Conservation (phyloP, 2,797 vertebrate genomes). For the Echeneis naucrates region DNA sequence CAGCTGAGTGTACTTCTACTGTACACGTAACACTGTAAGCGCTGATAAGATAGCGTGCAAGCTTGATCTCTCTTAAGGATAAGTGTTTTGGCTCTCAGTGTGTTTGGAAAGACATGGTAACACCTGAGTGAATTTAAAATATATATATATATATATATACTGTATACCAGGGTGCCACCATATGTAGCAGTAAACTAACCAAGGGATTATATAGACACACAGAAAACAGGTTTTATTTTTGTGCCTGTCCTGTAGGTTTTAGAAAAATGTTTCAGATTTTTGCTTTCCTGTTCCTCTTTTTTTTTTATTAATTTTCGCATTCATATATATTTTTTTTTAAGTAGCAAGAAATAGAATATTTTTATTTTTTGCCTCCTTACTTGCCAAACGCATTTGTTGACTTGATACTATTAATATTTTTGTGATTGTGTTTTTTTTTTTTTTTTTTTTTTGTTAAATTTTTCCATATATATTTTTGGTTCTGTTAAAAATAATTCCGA, state of each 20-base stretch:
- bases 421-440: not conserved
- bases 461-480: too few species aligned
- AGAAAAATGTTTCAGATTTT: not conserved
- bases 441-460: too few species aligned
- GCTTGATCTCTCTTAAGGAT: constrained; percentile 81
- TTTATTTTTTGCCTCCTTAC: not conserved
- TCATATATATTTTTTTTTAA: not conserved
- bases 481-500: not conserved
- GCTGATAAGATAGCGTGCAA: constrained; percentile 80
- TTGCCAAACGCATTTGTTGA: not conserved
- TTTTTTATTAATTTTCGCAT: not conserved
- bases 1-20: constrained; percentile 75
- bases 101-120: constrained; percentile 72
- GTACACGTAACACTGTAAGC: constrained; percentile 69
- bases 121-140: constrained; percentile 63
- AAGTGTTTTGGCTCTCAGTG: constrained; percentile 74
- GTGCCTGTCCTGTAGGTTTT: constrained; percentile 1
- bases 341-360: not conserved
- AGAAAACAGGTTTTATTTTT: constrained; percentile 28
- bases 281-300: not conserved
- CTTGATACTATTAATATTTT: not conserved
- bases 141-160: constrained; percentile 65
- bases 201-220: constrained; percentile 59
- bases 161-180: constrained; percentile 44
- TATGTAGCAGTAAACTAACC: constrained; percentile 60